Base-by-base conservation (phyloP, 2,113 vertebrate genomes). In the Galbula dea region DNA sequence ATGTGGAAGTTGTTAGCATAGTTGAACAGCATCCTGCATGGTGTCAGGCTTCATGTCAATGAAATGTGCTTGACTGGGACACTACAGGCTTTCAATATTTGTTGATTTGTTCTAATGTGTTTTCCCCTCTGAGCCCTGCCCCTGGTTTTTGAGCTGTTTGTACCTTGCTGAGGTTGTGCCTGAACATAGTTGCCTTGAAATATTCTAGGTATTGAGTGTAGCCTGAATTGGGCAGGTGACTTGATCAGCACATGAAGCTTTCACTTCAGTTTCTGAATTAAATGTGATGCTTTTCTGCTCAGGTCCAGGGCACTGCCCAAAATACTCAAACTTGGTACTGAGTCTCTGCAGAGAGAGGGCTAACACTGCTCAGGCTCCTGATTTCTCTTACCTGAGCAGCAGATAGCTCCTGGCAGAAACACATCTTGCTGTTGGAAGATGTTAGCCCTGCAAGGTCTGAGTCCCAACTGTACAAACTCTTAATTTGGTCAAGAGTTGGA, bases 21-120 rank as follows among this genome's bases (percentile, higher is more conserved):
- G 57, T 46, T 59, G 58, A 63, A 17, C 59, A 83, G 86, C 90
- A 55, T 88, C 81, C 92, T 95, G 52, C 93, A 27, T 96, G 86
- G 88, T 95, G 88, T 87, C 93, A 24, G 6, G 16, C 80, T 71
- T 62, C 89, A 4, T 43, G 59, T 41, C 39, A 39, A 43, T 84
- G 36, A 69, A 61, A 59, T 37, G 51, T 52, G 22, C 20, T 49
- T 43, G 52, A 26, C 24, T 66, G 55, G 26, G 69, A 10, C 45
- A 30, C 75, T 89, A 48, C 59, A 91, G 71, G 39, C 32, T 32
- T 45, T 51, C 23, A 2, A 3, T 11, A 12, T 13, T 22, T 39
- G 4, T 30, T 34, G 74, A 21, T 46, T 73, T 41, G 16, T 79
- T 59, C 73, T 76, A n/a, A 55, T 34, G 34, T 13, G 1, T 65